Conservation (phyloP, 1,140 invertebrate species). For the Drosophila ambigua region DNA sequence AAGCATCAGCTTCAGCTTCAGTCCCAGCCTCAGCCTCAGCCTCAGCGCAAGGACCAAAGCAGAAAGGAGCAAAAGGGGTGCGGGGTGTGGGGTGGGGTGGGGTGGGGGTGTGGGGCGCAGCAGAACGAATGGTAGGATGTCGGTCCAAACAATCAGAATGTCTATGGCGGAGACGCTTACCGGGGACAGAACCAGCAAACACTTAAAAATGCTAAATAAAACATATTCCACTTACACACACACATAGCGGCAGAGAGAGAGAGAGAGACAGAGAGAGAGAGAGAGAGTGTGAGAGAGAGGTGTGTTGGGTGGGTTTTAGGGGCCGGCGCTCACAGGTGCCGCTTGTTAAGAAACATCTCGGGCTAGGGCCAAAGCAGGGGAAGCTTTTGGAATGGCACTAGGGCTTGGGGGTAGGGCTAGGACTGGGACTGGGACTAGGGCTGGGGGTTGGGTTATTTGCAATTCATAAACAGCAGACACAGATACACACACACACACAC, state of each 20-base stretch:
- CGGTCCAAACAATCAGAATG: conserved; percentile 44
- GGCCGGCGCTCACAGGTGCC: conserved; percentile 71
- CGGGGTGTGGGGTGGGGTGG: neutral
- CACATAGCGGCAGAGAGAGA: neutral
- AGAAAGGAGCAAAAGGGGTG: neutral
- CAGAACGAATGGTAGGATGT: neutral
- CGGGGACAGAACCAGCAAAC: conserved; percentile 65
- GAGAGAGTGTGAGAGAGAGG: neutral
- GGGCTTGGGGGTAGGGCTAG: too few relatives aligned
- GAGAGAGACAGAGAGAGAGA: neutral
- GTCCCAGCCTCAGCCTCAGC: neutral
- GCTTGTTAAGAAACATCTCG: conserved; percentile 71
- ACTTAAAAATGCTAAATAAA: conserved; percentile 83
- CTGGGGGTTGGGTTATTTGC: conserved; percentile 64
- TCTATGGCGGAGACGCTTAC: conserved; percentile 25
- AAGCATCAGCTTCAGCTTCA: conserved; percentile 63
- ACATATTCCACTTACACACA: conserved; percentile 78
- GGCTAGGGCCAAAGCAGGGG: conserved; percentile 25
- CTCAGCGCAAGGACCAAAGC: conserved; percentile 16
- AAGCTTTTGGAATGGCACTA: conserved; percentile 1
- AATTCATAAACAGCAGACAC: conserved; percentile 76
- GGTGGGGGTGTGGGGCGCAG: neutral
- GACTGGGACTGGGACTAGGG: neutral
- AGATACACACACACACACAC: conserved; percentile 45
- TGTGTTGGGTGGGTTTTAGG: conserved; percentile 29